phyloP scores from a whole-genome alignment of 2,797 vertebrate species.

The Anabas testudineus region DNA sequence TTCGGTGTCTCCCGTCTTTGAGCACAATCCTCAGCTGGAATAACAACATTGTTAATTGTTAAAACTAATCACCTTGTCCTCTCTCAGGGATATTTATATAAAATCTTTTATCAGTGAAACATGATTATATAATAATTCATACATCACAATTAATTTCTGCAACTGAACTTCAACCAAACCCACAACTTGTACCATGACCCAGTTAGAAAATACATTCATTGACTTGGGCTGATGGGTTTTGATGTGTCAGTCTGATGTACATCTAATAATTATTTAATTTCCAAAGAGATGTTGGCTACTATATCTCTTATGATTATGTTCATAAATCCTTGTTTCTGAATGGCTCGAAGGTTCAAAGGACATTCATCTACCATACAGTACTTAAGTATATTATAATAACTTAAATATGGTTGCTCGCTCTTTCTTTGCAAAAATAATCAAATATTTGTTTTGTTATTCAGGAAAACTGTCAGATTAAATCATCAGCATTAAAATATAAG shows the following conservation, averaged over 20 bases:
- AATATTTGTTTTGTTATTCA: not conserved
- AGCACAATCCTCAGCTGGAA: conserved; percentile 29
- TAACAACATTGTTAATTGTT: not conserved
- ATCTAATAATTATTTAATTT: too few relatives aligned
- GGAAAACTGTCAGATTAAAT: not conserved
- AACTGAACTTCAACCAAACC: not conserved
- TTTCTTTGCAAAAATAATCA: not conserved
- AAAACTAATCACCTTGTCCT: not conserved
- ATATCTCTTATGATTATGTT: too few relatives aligned
- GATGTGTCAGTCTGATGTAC: too few relatives aligned
- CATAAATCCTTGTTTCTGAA: too few relatives aligned
- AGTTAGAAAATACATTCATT: too few relatives aligned
- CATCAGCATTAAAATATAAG: not conserved
- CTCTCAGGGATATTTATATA: not conserved
- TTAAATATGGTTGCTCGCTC: too few relatives aligned
- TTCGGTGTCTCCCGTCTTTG: not conserved
- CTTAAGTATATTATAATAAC: too few relatives aligned
- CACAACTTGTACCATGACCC: too few relatives aligned
- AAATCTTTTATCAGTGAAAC: not conserved
- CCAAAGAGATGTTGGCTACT: too few relatives aligned
- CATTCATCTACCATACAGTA: too few relatives aligned
- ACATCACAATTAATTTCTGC: not conserved
- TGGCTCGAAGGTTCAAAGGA: not conserved
- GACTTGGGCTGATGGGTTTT: too few relatives aligned
- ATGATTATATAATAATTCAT: too few relatives aligned